Evolutionary conservation across 2,888 invertebrate species (phyloP).

Genomic region (Bugulina stolonifera): DNA sequence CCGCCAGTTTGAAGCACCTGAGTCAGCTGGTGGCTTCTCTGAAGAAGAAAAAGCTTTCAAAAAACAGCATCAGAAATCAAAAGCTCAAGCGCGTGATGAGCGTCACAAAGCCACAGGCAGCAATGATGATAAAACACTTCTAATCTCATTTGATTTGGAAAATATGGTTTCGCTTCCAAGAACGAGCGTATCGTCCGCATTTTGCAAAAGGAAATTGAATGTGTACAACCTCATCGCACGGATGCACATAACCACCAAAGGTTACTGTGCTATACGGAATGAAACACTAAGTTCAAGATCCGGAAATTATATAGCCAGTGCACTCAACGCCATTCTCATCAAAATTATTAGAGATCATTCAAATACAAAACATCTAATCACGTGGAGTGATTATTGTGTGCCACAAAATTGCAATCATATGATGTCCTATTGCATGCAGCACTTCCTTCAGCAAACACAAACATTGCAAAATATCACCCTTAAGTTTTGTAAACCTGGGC

Average conservation of each 20-base stretch:
- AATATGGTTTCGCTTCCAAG: not conserved
- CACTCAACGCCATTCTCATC: not conserved
- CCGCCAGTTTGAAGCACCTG: not conserved
- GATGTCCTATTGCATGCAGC: not conserved
- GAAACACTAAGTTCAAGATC: not conserved
- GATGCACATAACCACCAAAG: not conserved
- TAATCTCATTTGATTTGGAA: conserved; percentile 11
- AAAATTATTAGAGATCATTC: not conserved
- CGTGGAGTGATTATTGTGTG: conserved; percentile 4
- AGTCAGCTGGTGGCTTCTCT: not conserved
- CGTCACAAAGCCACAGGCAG: not conserved
- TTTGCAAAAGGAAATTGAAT: not conserved
- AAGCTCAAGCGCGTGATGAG: not conserved
- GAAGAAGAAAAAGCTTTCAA: too few species aligned
- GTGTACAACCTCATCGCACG: not conserved
- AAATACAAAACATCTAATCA: not conserved
- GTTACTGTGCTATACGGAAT: not conserved
- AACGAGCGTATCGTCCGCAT: not conserved
- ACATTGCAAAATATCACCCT: not conserved
- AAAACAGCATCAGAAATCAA: not conserved
- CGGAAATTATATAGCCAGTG: conserved; percentile 3
- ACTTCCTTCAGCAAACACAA: not conserved
- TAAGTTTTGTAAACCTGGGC: conserved; percentile 5
- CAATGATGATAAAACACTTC: not conserved
- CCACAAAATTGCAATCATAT: conserved; percentile 5